Conservation (phyloP, 2,888 invertebrate genomes). For the Meliscaeva auricollis region DNA sequence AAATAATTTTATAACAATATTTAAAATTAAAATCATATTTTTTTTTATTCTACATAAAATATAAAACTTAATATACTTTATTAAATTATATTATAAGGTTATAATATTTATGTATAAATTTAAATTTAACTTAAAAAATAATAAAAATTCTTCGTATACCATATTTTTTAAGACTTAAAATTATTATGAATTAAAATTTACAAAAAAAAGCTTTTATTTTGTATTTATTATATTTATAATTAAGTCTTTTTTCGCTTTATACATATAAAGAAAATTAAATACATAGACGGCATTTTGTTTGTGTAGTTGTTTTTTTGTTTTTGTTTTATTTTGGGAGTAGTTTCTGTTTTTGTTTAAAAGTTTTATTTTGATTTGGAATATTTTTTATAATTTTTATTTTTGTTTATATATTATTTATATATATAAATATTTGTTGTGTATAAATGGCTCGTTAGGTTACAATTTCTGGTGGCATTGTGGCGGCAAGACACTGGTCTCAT, state of each 20-base stretch:
- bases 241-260: slow-evolving; percentile 60
- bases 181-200: slow-evolving; percentile 41
- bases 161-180: slow-evolving; percentile 33
- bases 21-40: slow-evolving; percentile 18
- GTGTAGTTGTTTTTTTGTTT: slow-evolving; percentile 28
- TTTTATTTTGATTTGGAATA: slow-evolving; percentile 52
- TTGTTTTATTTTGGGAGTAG: slow-evolving; percentile 49
- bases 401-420: slow-evolving; percentile 14
- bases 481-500: slow-evolving; percentile 76
- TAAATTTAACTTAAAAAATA: slow-evolving; percentile 38
- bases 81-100: slow-evolving; percentile 27
- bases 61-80: slow-evolving; percentile 9
- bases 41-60: slow-evolving; percentile 23
- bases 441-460: slow-evolving; percentile 74
- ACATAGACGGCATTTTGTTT: slow-evolving; percentile 59
- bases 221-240: slow-evolving; percentile 31
- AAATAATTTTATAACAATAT: slow-evolving; percentile 20
- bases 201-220: slow-evolving; percentile 47
- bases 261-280: slow-evolving; percentile 47
- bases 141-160: slow-evolving; percentile 23
- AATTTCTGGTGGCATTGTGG: slow-evolving; percentile 76
- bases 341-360: slow-evolving; percentile 33
- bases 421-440: slow-evolving; percentile 42
- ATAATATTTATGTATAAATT: slow-evolving; percentile 29
- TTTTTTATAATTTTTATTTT: slow-evolving; percentile 29